Evolutionary conservation across 2,888 invertebrate species (phyloP), one percentile per base, ranked within the genome.

Genomic region (Drosophila tanythrix): DNA sequence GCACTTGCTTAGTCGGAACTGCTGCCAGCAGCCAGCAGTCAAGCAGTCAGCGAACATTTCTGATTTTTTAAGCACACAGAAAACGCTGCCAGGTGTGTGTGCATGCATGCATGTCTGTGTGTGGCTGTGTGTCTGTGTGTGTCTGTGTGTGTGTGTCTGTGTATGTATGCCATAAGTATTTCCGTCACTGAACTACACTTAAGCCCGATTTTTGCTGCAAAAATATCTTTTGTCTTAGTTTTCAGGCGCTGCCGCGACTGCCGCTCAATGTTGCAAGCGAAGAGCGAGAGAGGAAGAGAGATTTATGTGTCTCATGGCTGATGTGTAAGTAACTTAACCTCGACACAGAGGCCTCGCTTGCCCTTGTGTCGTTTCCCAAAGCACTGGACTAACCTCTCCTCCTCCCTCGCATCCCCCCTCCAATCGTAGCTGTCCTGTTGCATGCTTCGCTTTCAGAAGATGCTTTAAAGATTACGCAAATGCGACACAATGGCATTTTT

Each of bases 1-100:
- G 91, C 91, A 83, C 90, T 90, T 88, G 87, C 63, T 90, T 80
- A 79, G 82, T 76, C 73, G 60, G 55, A 60, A 67, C 84, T 77
- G 21, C 75, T 10, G 75, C 62, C 79, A 67, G 69, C 75, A 46
- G 64, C 59, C 52, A 70, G 58, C 63, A 61, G 62, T 52, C 38
- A 40, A 46, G 40, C 53, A 67, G 70, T 46, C 59, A 29, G 64
- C 27, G 70, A 67, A 51, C 53, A 52, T 57, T 53, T 75, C 57
- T 76, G 76, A 77, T 76, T 82, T 71, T 61, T 52, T 63, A 43
- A 48, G 57, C 36, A 27, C 75, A 57, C 11, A 40, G 36, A 43
- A 62, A 74, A 63, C 13, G 51, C 31, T 10, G 51, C 18, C 63
- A 79, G 77, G 69, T 50, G 21, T 50, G 18, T 43, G 7, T 36